These are phyloP conservation scores for Oophaga sylvatica DNA, from an alignment of 2,797 vertebrate genomes.

Conservation along the genomic window DNA sequence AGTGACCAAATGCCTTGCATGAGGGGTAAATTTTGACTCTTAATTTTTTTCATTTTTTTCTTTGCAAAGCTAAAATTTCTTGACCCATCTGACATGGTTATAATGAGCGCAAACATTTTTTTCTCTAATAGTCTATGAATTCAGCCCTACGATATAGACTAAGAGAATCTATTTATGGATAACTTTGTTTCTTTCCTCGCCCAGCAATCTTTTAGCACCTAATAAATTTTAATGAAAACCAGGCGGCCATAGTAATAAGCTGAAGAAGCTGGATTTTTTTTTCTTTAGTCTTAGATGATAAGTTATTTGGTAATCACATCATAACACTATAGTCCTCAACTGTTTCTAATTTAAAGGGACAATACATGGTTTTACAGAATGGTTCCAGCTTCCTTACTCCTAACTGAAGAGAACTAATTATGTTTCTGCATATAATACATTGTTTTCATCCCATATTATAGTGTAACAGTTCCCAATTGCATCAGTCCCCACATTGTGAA, in stretches of 20 bases:
- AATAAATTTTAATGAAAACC: constrained; percentile 49
- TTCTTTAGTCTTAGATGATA: neutral
- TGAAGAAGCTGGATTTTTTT: constrained; percentile 19
- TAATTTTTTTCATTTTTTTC: neutral
- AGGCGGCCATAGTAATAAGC: constrained; percentile 35
- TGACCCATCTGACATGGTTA: neutral
- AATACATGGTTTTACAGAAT: neutral
- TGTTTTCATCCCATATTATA: neutral
- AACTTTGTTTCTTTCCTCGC: constrained; percentile 23
- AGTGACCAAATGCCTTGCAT: neutral
- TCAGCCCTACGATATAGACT: constrained; percentile 11
- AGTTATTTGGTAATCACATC: constrained; percentile 12
- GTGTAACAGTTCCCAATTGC: neutral
- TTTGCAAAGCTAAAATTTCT: neutral
- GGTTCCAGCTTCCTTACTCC: neutral
- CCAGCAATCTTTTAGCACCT: constrained; percentile 41
- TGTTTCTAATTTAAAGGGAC: constrained; percentile 1
- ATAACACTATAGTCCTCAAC: neutral
- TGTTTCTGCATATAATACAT: too few species aligned
- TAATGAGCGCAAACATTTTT: constrained; percentile 18
- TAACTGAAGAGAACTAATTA: too few species aligned
- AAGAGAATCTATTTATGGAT: constrained; percentile 21
- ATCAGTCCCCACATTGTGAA: neutral
- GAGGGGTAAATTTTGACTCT: neutral
- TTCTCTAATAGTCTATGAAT: neutral